These are phyloP conservation scores for Synodontis membranacea DNA, from an alignment of 2,113 vertebrate genomes.

Conservation along the genomic window DNA sequence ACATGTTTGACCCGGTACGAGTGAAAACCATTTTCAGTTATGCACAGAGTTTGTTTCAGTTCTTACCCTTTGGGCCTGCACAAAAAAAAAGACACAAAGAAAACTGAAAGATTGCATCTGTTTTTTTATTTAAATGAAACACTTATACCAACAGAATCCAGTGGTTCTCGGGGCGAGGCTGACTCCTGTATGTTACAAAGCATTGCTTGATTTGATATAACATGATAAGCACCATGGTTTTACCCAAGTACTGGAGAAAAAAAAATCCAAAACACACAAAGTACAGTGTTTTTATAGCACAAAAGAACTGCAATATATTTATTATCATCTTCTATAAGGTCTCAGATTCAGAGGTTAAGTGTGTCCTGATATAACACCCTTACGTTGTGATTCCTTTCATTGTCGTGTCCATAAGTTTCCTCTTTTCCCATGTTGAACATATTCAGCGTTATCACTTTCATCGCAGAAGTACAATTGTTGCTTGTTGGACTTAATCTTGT, in stretches of 20 bases:
- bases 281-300: not conserved
- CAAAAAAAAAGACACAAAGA: too few species aligned
- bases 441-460: not conserved
- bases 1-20: conserved; percentile 99
- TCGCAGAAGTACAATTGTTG: not conserved
- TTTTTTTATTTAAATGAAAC: not conserved
- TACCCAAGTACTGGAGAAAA: not conserved
- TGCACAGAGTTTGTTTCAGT: not conserved
- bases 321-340: not conserved
- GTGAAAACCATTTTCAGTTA: not conserved
- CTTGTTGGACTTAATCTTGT: not conserved
- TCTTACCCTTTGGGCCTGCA: not conserved
- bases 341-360: not conserved
- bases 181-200: too few species aligned
- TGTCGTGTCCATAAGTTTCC: too few species aligned
- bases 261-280: not conserved
- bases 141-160: not conserved
- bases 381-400: too few species aligned
- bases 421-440: not conserved
- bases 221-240: not conserved
- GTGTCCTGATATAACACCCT: not conserved
- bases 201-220: not conserved
- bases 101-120: not conserved
- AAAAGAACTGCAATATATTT: not conserved
- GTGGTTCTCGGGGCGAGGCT: too few species aligned